These are phyloP conservation scores for Maniola hyperantus DNA, from an alignment of 2,888 invertebrate species.

Conservation along the genomic window DNA sequence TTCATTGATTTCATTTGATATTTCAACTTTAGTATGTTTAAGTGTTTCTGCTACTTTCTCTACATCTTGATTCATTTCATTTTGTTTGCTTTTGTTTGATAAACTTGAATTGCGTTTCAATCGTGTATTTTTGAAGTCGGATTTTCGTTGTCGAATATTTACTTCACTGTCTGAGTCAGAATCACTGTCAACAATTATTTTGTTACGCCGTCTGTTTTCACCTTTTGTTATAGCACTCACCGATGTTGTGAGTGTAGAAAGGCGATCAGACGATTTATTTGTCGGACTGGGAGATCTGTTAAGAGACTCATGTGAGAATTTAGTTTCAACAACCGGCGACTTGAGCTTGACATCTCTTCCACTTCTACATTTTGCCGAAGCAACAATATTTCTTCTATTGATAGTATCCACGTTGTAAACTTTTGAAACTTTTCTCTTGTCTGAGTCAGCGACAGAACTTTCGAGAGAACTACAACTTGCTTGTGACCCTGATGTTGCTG, in stretches of 20 bases:
- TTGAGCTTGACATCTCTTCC: slow-evolving; percentile 89
- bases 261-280: slow-evolving; percentile 76
- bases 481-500: slow-evolving; percentile 88
- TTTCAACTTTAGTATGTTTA: slow-evolving; percentile 63
- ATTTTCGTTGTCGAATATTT: slow-evolving; percentile 71
- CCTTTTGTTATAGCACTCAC: slow-evolving; percentile 81
- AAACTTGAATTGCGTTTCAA: slow-evolving; percentile 72
- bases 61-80: slow-evolving; percentile 57
- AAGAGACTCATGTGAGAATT: slow-evolving; percentile 84
- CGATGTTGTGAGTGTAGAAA: slow-evolving; percentile 79
- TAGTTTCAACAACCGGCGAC: slow-evolving; percentile 88
- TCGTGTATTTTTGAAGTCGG: slow-evolving; percentile 74
- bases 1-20: slow-evolving; percentile 66
- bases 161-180: slow-evolving; percentile 69
- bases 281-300: slow-evolving; percentile 78
- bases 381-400: slow-evolving; percentile 92
- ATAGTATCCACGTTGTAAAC: slow-evolving; percentile 91
- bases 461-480: slow-evolving; percentile 86
- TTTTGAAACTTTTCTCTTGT: slow-evolving; percentile 87
- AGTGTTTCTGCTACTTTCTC: slow-evolving; percentile 65
- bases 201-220: slow-evolving; percentile 74
- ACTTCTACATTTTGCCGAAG: slow-evolving; percentile 92
- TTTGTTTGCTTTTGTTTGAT: slow-evolving; percentile 66
- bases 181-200: slow-evolving; percentile 73
- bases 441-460: slow-evolving; percentile 84